Evolutionary conservation across 2,797 vertebrate genomes (phyloP).

Genomic region (Ambastaia sidthimunki): DNA sequence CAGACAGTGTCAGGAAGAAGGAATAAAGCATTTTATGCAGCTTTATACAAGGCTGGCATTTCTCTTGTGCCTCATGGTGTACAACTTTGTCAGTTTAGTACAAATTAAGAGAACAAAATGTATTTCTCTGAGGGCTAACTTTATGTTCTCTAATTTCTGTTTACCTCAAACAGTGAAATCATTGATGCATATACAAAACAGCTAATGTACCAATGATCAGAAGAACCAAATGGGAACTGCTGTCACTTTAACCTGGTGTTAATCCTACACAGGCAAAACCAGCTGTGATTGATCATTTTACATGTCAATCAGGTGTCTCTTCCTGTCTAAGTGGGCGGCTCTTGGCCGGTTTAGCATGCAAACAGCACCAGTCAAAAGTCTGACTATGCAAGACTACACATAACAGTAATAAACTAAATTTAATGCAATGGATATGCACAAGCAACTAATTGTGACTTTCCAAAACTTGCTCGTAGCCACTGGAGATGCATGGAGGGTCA

Average conservation of each 20-base stretch:
- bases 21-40: not conserved
- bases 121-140: not conserved
- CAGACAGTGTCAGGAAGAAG: not conserved
- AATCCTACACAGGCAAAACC: not conserved
- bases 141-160: constrained; percentile 8
- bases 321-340: not conserved
- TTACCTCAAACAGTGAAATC: constrained; percentile 12
- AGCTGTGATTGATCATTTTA: not conserved
- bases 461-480: not conserved
- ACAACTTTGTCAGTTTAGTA: not conserved
- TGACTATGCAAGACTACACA: not conserved
- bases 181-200: constrained; percentile 26
- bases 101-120: not conserved
- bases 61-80: not conserved
- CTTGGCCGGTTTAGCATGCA: too few relatives aligned
- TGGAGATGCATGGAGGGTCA: constrained; percentile 14
- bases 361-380: not conserved
- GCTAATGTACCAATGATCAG: not conserved
- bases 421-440: constrained; percentile 11
- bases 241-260: not conserved
- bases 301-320: not conserved
- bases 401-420: not conserved
- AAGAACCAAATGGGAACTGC: constrained; percentile 28
- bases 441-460: constrained; percentile 25
- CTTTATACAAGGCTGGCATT: not conserved